Evolutionary conservation across 2,113 vertebrate genomes (phyloP).

Genomic region (Phalacrocorax brasilianus): DNA sequence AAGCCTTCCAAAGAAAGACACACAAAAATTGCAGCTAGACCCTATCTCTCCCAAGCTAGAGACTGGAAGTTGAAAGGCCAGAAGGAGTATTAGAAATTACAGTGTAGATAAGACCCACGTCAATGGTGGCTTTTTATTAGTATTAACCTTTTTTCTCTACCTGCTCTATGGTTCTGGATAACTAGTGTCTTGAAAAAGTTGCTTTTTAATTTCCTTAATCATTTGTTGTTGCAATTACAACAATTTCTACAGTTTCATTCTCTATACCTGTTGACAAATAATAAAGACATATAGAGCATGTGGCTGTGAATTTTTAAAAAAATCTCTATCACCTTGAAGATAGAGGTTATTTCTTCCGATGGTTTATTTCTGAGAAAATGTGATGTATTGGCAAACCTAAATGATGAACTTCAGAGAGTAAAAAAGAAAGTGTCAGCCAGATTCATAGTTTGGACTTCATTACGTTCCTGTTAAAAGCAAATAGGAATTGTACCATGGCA

Average conservation of each 20-base stretch:
- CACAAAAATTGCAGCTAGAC: neutral
- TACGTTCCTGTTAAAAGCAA: neutral
- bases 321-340: neutral
- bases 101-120: neutral
- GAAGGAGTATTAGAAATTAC: neutral
- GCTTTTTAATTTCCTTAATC: neutral
- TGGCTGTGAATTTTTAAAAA: neutral
- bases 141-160: neutral
- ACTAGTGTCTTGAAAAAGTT: neutral
- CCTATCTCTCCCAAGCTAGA: neutral
- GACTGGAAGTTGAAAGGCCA: conserved; percentile 1
- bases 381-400: neutral
- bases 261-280: neutral
- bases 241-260: neutral
- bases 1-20: conserved; percentile 10
- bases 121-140: neutral
- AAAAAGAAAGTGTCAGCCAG: neutral
- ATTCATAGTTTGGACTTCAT: neutral
- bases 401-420: rapidly evolving
- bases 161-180: neutral
- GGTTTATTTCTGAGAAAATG: neutral
- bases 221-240: neutral
- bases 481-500: neutral
- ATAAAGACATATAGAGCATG: neutral
- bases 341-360: neutral